A percentile compares a stretch with the other conserved stretches of the same genome.
Conservation (phyloP, 2,797 vertebrate genomes). For the Premnoplex brunnescens region DNA sequence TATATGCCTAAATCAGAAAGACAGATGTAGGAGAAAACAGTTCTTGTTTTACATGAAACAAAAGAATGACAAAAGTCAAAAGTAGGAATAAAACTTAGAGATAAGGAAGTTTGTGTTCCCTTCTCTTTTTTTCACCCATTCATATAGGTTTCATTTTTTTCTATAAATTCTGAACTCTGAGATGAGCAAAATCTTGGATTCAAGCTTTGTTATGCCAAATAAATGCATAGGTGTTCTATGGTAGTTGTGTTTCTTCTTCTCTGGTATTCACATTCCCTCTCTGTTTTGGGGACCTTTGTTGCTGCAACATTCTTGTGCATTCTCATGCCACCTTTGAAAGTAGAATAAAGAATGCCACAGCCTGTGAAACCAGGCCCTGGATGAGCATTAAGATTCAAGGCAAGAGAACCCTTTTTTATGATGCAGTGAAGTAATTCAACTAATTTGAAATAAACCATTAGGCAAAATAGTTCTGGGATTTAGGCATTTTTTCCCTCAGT, state of each 20-base stretch:
- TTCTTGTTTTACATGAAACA: not conserved
- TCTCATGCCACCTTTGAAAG: not conserved
- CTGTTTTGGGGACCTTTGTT: not conserved
- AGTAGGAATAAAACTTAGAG: not conserved
- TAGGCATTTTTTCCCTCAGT: not conserved
- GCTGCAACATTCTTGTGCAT: not conserved
- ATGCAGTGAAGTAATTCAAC: not conserved
- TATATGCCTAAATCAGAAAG: not conserved
- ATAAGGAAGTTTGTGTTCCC: not conserved
- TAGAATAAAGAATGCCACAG: not conserved
- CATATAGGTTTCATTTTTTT: not conserved
- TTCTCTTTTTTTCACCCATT: fast-evolving
- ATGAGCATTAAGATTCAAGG: not conserved
- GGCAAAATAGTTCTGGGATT: fast-evolving
- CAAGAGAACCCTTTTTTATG: not conserved
- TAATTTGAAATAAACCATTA: not conserved
- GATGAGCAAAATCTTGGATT: not conserved
- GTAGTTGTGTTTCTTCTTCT: not conserved
- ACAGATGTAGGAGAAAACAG: not conserved
- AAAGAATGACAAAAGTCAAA: not conserved
- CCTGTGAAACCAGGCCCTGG: not conserved
- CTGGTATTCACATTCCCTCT: not conserved
- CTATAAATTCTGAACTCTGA: not conserved
- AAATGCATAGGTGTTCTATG: not conserved
- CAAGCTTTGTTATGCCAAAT: not conserved